These are phyloP conservation scores for Drosophila bocki DNA, from an alignment of 1,140 invertebrate species.

Conservation along the genomic window DNA sequence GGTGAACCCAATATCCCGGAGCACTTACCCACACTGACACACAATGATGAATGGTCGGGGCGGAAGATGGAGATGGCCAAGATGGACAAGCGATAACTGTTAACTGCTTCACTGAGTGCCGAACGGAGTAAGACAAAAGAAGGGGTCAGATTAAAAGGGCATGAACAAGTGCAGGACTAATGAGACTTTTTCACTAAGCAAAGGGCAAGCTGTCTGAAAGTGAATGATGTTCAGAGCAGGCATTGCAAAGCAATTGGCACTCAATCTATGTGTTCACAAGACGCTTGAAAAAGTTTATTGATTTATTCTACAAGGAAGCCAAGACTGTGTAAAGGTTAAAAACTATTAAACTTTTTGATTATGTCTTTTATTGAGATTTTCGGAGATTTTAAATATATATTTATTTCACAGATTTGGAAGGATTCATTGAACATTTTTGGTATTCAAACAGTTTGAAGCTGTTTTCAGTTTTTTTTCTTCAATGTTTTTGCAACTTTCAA, in stretches of 20 bases:
- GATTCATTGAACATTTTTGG: neutral
- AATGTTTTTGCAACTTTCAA: too few species aligned
- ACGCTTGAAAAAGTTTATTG: neutral
- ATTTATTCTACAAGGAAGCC: neutral
- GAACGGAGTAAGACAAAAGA: constrained; percentile 19
- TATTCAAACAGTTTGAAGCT: neutral
- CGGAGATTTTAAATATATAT: neutral
- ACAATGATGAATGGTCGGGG: constrained; percentile 48
- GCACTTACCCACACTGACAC: neutral
- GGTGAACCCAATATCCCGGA: constrained; percentile 39
- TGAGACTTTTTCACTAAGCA: constrained; percentile 32
- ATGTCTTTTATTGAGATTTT: neutral
- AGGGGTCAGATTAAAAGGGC: constrained; percentile 9
- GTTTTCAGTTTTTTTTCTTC: neutral
- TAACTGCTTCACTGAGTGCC: constrained; percentile 48
- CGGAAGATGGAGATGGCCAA: constrained; percentile 21
- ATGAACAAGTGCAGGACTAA: constrained; percentile 21
- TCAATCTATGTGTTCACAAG: neutral
- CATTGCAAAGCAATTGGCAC: constrained; percentile 8
- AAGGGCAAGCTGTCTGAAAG: constrained; percentile 5
- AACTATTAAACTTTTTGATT: neutral
- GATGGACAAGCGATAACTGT: constrained; percentile 42
- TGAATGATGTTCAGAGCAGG: constrained; percentile 14
- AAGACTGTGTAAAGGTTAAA: neutral
- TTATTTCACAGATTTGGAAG: too few species aligned